Base-by-base conservation (phyloP, 1,140 invertebrate species). In the Zaprionus nigranus region DNA sequence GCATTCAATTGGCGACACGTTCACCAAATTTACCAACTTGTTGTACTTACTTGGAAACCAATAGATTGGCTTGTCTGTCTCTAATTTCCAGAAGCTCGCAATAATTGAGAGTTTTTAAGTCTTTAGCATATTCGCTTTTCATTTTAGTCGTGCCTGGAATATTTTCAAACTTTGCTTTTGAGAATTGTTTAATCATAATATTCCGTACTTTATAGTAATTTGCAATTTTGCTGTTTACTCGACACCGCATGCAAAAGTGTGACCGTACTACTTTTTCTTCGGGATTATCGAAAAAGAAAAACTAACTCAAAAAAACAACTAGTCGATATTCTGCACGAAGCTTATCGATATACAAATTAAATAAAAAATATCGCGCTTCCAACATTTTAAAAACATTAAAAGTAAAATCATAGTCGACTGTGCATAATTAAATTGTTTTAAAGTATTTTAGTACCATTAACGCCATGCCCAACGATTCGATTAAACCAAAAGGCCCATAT, bases 21-120 rank as follows among this genome's bases (percentile, higher is more conserved):
- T 30, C 24, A 40, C 13, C 36, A 38, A 59, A 43, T 36, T 3
- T 28, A 63, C 17, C n/a, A 67, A 74, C 17, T 66, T 43, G n/a
- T 12, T 1, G 1, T 75, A 93, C 93, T 83, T 86, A 94, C 94
- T 93, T 94, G 70, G 94, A 94, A 0, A 73, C 71, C 34, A 95
- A 84, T 17, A 94, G 83, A 77, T 94, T 93, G 20, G 92, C 83
- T 83, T 94, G 94, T 24, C 94, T 93, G 12, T 94, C 92, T 34
- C 93, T 91, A 11, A 94, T 85, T 61, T 95, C 94, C 13, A 93
- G 13, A 38, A 95, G 73, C 75, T 94, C 93, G 54, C 88, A 79
- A 46, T 91, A 93, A 9, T 78, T 76, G 26, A 93, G 93, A n/a
- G 92, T 93, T 15, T 74, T 72, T 2, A 94, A 79, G 81, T 94